phyloP scores from a whole-genome alignment of 2,797 vertebrate genomes.

The Thripadectes ignobilis region DNA sequence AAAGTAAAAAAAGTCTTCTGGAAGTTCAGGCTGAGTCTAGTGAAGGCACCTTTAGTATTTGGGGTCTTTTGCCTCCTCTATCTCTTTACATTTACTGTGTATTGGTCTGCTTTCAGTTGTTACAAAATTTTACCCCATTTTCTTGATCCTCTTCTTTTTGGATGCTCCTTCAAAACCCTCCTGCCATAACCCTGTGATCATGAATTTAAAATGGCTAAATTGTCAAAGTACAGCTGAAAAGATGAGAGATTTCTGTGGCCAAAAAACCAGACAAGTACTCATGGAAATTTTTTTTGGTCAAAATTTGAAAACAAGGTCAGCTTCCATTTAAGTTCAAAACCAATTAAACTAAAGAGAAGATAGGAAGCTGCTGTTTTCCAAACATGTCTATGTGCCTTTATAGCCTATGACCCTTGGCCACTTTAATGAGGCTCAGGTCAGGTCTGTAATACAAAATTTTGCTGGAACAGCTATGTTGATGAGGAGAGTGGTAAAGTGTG shows the following conservation, averaged over 20 bases:
- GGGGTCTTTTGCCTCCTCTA: neutral
- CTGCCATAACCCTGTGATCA: neutral
- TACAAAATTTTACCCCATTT: neutral
- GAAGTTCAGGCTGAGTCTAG: neutral
- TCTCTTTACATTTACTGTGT: neutral
- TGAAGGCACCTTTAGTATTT: neutral
- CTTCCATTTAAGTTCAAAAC: neutral
- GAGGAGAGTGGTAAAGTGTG: slow-evolving; percentile 23
- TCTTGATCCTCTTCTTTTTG: neutral
- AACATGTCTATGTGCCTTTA: neutral
- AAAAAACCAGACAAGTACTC: neutral
- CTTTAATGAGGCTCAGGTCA: slow-evolving; percentile 51
- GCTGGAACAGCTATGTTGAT: slow-evolving; percentile 49
- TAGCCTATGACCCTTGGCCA: slow-evolving; percentile 1
- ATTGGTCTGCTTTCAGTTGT: neutral
- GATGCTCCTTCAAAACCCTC: neutral
- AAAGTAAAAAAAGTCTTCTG: neutral
- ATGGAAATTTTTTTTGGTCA: neutral
- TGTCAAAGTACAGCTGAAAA: neutral
- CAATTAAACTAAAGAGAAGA: slow-evolving; percentile 28
- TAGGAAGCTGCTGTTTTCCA: slow-evolving; percentile 33
- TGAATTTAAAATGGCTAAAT: neutral
- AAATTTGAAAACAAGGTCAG: neutral
- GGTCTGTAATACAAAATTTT: slow-evolving; percentile 37
- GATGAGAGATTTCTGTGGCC: neutral